Base-by-base conservation (phyloP, 2,888 invertebrate genomes). In the Pseudoips prasinana region DNA sequence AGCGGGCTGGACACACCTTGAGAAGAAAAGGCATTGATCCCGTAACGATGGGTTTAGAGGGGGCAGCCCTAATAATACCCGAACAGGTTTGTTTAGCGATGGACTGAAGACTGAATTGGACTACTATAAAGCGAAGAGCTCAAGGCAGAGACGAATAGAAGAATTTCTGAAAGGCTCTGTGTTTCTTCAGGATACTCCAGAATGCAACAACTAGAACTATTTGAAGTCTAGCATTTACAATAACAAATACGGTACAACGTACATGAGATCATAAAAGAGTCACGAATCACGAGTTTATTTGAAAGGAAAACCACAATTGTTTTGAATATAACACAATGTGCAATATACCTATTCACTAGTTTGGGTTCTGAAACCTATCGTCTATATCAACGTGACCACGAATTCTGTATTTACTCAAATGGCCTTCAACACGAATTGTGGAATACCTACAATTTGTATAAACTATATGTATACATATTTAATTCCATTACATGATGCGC, bases 231-330 rank as follows among this genome's bases (percentile, higher is more conserved):
- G 30, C 22, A 20, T 11, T 38, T 28, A 30, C 9, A 46, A 39
- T 36, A 50, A 31, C 34, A 52, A 26, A 18, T 25, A 42, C 33
- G 34, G 48, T 38, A 44, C 41, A 45, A 52, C 25, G 39, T 48
- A 22, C 19, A 49, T 52, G 47, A 60, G 48, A 47, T 54, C 46
- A 59, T 49, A 17, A 29, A 22, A 31, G 27, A 48, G 48, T 41
- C 46, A 51, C 42, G 39, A 42, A 52, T 36, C 49, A 52, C 39
- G 39, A 41, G 30, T 30, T 32, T 36, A 39, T 44, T 40, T 30
- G 45, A 34, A 47, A 50, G 46, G 36, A 57, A 56, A 47, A 45
- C 43, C 31, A 45, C 43, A 45, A 34, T 51, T 54, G 47, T 33
- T 54, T 45, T 33, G 29, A 35, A 31, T 24, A 28, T 33, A 42